Conservation (phyloP, 2,113 vertebrate genomes). For the Pongo pygmaeus region DNA sequence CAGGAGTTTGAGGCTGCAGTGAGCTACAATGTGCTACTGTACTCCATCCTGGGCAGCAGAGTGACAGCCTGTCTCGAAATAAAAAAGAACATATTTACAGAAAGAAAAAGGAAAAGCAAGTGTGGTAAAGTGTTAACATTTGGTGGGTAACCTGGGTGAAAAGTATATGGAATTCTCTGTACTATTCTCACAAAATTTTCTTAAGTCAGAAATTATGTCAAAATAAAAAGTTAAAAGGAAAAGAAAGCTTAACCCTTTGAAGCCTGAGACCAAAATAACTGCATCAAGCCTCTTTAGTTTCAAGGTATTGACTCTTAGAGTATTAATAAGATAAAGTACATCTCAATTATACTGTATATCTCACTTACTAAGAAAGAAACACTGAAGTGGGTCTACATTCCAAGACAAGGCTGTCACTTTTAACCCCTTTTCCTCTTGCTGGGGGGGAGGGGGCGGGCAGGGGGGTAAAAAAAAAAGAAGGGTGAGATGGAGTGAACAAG, state of each 20-base stretch:
- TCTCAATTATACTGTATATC: neutral
- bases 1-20: too few species aligned
- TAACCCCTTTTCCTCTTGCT: neutral
- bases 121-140: neutral
- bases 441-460: accelerated
- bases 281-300: neutral
- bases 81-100: neutral
- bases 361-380: neutral
- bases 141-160: neutral
- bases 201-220: neutral
- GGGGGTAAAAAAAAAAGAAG: neutral
- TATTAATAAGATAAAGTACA: neutral
- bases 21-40: too few species aligned
- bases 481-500: neutral
- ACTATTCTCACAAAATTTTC: neutral
- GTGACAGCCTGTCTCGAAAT: neutral
- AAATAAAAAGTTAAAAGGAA: conserved; percentile 25
- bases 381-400: neutral
- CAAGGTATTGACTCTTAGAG: neutral
- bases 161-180: neutral
- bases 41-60: too few species aligned
- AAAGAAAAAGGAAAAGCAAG: neutral
- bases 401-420: neutral
- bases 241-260: neutral
- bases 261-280: conserved; percentile 18